phyloP scores from a whole-genome alignment of 2,113 vertebrate species.

The Entomyzon cyanotis region DNA sequence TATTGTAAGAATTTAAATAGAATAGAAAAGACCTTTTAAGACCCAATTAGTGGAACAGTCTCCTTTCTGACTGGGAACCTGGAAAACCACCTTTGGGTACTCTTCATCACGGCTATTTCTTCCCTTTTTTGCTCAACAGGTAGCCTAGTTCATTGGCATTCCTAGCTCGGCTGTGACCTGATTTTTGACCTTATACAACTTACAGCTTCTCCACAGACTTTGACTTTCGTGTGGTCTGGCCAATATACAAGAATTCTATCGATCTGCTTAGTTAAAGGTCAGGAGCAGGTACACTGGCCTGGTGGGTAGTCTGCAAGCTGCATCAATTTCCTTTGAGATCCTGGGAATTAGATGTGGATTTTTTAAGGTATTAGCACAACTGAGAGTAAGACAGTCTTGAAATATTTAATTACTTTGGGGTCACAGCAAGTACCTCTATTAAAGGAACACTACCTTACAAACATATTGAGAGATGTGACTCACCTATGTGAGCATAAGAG shows the following conservation, averaged over 20 bases:
- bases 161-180: not conserved
- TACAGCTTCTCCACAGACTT: not conserved
- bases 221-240: not conserved
- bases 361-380: not conserved
- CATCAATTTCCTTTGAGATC: not conserved
- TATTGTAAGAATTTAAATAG: conserved; percentile 51
- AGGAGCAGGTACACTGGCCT: not conserved
- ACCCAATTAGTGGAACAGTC: conserved; percentile 43
- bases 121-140: not conserved
- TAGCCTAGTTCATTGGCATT: not conserved
- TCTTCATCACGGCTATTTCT: not conserved
- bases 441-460: not conserved
- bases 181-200: not conserved
- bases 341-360: not conserved
- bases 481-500: not conserved
- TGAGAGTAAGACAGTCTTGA: not conserved
- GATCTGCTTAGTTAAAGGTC: not conserved
- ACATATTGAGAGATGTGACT: not conserved
- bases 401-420: not conserved
- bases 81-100: not conserved
- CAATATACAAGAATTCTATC: not conserved
- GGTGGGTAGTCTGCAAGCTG: not conserved
- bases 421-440: not conserved
- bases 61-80: conserved; percentile 15
- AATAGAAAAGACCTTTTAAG: conserved; percentile 57